Evolutionary conservation across 2,113 vertebrate genomes (phyloP).

Genomic region (Erpornis zantholeuca): DNA sequence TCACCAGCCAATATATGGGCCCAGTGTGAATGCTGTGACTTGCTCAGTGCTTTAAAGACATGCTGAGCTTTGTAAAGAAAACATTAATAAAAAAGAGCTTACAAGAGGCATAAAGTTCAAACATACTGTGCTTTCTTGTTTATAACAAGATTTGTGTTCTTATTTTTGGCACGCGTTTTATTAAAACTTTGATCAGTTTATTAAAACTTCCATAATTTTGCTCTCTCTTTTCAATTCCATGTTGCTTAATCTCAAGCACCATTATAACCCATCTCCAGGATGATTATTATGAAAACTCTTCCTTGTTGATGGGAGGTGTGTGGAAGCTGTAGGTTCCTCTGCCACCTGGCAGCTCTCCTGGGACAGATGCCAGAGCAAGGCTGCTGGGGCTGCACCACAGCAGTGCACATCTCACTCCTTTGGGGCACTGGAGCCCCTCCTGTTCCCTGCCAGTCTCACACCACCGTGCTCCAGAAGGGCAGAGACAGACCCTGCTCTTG

Average conservation of each 20-base stretch:
- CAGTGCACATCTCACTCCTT: background rate
- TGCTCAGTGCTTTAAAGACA: conserved; percentile 11
- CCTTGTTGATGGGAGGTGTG: background rate
- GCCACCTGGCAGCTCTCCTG: background rate
- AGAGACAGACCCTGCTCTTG: background rate
- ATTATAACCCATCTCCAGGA: background rate
- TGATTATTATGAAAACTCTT: background rate
- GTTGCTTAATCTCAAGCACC: conserved; percentile 3
- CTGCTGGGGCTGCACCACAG: background rate
- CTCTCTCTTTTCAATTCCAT: conserved; percentile 26
- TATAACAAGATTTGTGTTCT: conserved; percentile 48
- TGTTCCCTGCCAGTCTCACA: background rate
- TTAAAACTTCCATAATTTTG: conserved; percentile 30
- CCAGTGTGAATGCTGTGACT: conserved; percentile 11
- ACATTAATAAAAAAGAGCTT: conserved; percentile 58
- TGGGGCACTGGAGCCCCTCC: background rate
- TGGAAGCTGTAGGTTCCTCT: background rate
- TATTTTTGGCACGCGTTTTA: conserved; percentile 36
- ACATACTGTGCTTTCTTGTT: conserved; percentile 32
- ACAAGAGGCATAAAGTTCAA: conserved; percentile 57
- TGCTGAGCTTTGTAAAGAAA: conserved; percentile 44
- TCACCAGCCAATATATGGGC: background rate
- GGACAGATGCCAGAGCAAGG: background rate
- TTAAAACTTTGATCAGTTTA: conserved; percentile 48
- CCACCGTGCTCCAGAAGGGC: background rate